Evolutionary conservation across 2,888 invertebrate genomes (phyloP).

Genomic region (Drosophila neonasuta): DNA sequence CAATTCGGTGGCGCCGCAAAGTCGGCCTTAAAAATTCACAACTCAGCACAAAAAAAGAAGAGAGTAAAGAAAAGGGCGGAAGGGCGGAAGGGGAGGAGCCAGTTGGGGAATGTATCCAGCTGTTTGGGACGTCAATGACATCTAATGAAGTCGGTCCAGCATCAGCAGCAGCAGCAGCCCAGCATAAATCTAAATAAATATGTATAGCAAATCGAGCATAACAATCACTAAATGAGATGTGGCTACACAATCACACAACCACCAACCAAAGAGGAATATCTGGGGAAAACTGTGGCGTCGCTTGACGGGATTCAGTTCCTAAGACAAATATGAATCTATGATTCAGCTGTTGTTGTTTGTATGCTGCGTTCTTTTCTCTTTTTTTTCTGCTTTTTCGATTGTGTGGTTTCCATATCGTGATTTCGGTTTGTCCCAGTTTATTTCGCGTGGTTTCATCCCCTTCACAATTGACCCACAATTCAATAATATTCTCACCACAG

Average conservation of each 20-base stretch:
- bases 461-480: slow-evolving; percentile 25
- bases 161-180: neutral
- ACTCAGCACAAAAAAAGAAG: slow-evolving; percentile 37
- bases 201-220: slow-evolving; percentile 38
- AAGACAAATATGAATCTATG: slow-evolving; percentile 55
- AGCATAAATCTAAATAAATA: slow-evolving; percentile 52
- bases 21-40: slow-evolving; percentile 40
- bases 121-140: slow-evolving; percentile 41
- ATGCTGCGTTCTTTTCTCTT: slow-evolving; percentile 11
- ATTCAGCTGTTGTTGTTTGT: slow-evolving; percentile 11
- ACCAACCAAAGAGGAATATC: neutral
- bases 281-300: slow-evolving; percentile 28
- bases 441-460: slow-evolving; percentile 46
- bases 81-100: neutral
- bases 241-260: neutral
- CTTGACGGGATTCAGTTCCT: slow-evolving; percentile 35
- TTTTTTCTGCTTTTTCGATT: neutral
- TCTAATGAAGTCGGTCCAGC: slow-evolving; percentile 45
- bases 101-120: slow-evolving; percentile 9
- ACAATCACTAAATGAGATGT: slow-evolving; percentile 51
- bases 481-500: slow-evolving; percentile 15
- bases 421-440: slow-evolving; percentile 45
- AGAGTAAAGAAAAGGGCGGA: neutral
- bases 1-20: slow-evolving; percentile 42
- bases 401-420: slow-evolving; percentile 24